Conservation (phyloP, 2,113 vertebrate genomes). For the Cyprinus carpio region DNA sequence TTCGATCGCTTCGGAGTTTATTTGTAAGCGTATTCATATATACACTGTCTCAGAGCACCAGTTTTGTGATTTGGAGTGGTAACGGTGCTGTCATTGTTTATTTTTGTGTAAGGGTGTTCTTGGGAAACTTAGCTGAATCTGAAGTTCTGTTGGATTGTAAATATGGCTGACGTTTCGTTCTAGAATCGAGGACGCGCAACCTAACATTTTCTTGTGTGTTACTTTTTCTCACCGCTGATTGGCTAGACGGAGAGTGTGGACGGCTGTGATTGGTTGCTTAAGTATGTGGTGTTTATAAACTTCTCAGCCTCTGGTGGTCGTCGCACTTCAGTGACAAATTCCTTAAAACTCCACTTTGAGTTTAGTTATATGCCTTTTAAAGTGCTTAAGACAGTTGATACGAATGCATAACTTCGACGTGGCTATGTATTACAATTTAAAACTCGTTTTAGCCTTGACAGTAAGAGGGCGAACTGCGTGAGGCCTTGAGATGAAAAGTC, state of each 20-base stretch:
- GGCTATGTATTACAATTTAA: neutral
- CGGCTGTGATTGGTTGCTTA: conserved; percentile 64
- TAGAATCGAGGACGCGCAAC: conserved; percentile 67
- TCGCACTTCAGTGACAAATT: conserved; percentile 12
- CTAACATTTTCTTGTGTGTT: conserved; percentile 52
- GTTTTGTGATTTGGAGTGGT: neutral
- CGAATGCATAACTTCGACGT: neutral
- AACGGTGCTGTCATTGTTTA: conserved; percentile 41
- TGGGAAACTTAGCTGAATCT: conserved; percentile 27
- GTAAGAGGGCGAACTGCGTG: conserved; percentile 18
- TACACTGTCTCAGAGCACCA: neutral
- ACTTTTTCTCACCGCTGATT: conserved; percentile 45
- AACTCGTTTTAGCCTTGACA: neutral
- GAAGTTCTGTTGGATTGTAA: conserved; percentile 69
- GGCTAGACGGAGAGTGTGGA: neutral
- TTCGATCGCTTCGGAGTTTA: neutral
- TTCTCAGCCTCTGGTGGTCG: conserved; percentile 47
- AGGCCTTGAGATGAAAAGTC: conserved; percentile 28
- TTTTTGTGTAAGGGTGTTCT: neutral
- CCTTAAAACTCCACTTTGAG: conserved; percentile 30
- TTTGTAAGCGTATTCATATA: neutral
- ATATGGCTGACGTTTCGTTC: conserved; percentile 82
- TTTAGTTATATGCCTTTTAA: neutral
- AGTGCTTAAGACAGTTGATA: neutral
- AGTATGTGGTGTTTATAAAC: conserved; percentile 17